Percentiles rank a stretch among this genome's conserved stretches.
Conservation (phyloP, 2,797 vertebrate genomes). For the Buphagus erythrorhynchus region DNA sequence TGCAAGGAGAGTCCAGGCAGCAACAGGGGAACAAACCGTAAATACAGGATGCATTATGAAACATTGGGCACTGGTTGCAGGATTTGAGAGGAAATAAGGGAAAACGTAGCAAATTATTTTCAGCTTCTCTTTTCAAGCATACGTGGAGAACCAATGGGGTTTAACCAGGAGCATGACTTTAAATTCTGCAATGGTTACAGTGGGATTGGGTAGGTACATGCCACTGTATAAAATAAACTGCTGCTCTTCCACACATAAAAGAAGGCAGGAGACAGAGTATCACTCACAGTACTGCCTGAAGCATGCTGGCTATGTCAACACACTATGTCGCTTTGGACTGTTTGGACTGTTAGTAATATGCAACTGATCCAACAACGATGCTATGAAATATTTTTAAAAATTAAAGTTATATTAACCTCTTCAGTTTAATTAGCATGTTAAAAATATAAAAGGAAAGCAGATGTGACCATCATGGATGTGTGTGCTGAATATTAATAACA, state of each 20-base stretch:
- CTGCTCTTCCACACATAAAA: conserved; percentile 68
- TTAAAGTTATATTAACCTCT: conserved; percentile 60
- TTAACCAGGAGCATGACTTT: background rate
- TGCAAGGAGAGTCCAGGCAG: background rate
- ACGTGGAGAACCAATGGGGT: background rate
- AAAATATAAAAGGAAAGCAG: conserved; percentile 55
- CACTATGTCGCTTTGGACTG: conserved; percentile 74
- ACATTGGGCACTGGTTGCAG: background rate
- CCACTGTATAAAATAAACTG: background rate
- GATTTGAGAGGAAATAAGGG: background rate
- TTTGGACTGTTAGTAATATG: conserved; percentile 75
- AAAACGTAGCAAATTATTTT: background rate
- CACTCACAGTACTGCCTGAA: conserved; percentile 73
- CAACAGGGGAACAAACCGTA: conserved; percentile 12
- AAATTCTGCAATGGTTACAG: background rate
- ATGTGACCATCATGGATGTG: conserved; percentile 40
- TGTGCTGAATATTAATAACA: conserved; percentile 26
- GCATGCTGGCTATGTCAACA: conserved; percentile 78
- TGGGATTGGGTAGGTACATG: conserved; percentile 45
- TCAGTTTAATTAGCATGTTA: conserved; percentile 58
- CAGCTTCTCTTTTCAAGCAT: background rate
- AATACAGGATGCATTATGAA: conserved; percentile 28
- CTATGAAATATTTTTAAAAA: conserved; percentile 19
- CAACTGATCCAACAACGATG: conserved; percentile 56
- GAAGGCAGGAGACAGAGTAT: conserved; percentile 69